Evolutionary conservation across 2,113 vertebrate genomes (phyloP).

Genomic region (Myotis davidii): DNA sequence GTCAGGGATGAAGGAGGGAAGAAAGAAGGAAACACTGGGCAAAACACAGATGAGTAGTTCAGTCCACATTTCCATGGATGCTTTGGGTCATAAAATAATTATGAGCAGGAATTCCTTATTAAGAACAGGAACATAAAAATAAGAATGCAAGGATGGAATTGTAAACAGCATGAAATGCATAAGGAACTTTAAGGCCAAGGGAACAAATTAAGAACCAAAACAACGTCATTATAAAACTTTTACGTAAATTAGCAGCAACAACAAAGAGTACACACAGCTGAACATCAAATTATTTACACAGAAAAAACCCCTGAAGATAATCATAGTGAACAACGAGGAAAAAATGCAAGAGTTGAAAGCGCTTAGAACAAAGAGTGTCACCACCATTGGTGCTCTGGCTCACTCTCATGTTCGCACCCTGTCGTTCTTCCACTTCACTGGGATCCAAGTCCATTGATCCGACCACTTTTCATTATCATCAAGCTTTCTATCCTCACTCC

Average conservation of each 20-base stretch:
- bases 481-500: not conserved
- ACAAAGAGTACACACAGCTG: constrained; percentile 35
- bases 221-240: constrained; percentile 37
- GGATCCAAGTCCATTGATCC: not conserved
- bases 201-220: constrained; percentile 54
- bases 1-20: not conserved
- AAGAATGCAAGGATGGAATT: not conserved
- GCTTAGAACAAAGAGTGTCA: not conserved
- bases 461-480: not conserved
- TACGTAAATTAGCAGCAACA: constrained; percentile 38
- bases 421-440: not conserved
- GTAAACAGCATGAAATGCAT: constrained; percentile 4
- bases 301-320: not conserved
- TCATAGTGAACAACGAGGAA: not conserved
- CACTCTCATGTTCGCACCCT: not conserved
- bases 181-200: constrained; percentile 19
- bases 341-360: not conserved
- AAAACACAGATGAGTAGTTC: not conserved
- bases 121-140: constrained; percentile 12
- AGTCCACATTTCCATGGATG: not conserved
- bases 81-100: not conserved
- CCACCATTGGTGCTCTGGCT: not conserved
- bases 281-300: constrained; percentile 44
- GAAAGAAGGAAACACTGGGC: not conserved
- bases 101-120: not conserved